A percentile compares a stretch with the other conserved stretches of the same genome.
Evolutionary conservation across 2,113 vertebrate genomes (phyloP).

Genomic region (Datnioides undecimradiatus): DNA sequence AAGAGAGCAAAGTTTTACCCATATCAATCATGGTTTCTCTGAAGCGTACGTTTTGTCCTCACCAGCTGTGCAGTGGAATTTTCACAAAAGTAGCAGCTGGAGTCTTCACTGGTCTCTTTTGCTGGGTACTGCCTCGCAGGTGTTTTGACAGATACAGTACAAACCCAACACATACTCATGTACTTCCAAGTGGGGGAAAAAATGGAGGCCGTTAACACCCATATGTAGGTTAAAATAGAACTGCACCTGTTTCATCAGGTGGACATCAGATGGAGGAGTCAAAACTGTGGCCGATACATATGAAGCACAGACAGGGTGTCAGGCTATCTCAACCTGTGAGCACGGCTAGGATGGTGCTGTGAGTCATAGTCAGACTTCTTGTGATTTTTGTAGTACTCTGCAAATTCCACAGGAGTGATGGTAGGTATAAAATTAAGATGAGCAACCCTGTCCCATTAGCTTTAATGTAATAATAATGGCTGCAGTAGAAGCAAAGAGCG

Average conservation of each 20-base stretch:
- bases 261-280: not conserved
- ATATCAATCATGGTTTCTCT: not conserved
- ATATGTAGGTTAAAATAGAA: not conserved
- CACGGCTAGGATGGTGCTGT: not conserved
- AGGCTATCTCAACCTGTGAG: not conserved
- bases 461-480: slow-evolving; percentile 45
- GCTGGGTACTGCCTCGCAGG: not conserved
- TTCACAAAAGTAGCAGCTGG: slow-evolving; percentile 16
- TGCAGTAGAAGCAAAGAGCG: slow-evolving; percentile 15
- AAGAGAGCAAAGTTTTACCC: not conserved
- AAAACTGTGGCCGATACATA: not conserved
- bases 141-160: not conserved
- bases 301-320: not conserved
- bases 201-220: not conserved
- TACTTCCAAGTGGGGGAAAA: not conserved
- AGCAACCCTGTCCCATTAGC: slow-evolving; percentile 16
- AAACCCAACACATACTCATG: not conserved
- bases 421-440: slow-evolving; percentile 4
- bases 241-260: not conserved
- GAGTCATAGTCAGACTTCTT: not conserved
- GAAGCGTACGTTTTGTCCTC: slow-evolving; percentile 10
- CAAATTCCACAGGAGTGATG: not conserved
- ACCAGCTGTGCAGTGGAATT: slow-evolving; percentile 6
- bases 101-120: not conserved
- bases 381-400: not conserved